Evolutionary conservation across 1,140 invertebrate genomes (phyloP), one percentile per base, ranked within the genome.

Genomic region (Oedothorax gibbosus): DNA sequence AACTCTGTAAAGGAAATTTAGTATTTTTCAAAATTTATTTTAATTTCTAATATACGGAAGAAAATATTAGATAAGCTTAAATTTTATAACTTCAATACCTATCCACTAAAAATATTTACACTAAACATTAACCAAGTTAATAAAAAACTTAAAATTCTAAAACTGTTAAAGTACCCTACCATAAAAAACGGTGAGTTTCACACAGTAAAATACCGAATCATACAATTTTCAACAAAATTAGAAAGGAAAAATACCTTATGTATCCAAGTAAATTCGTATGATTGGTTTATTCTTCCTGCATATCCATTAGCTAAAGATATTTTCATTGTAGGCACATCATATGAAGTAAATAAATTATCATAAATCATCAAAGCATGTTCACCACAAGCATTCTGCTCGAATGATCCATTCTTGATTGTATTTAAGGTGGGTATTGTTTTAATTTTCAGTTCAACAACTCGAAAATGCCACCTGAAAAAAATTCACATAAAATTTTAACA

Each of bases 381-480:
- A 53, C 50, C n/a, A 18, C 18, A 51, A 71, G n/a, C 49, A 18
- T 54, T n/a, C 20, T 57, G 56, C n/a, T 18, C 20, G 53, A 56
- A 35, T 35, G 35, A 35, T 35, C 35, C 35, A 35, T 35, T 35
- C 35, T 35, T 35, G 35, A 35, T 5, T 35, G 35, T 35, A 35
- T 35, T 35, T 35, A 35, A 35, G 35, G 35, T 35, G 35, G 35
- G 35, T 35, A 35, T 35, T 35, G 35, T 35, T 35, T 35, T 65
- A 8, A 77, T 51, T 65, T 50, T 51, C 4, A 77, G 18, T 65
- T 77, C 75, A 50, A 50, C 75, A 49, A 64, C 75, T 64, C 60
- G n/a, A 65, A 77, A 77, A 64, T 77, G 75, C 75, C 75, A 77
- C 18, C 75, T 77, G 35, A 77, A 71, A 71, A 62, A 51, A 35